These are phyloP conservation scores for Luperina nickerlii DNA, from an alignment of 2,888 invertebrate species.

Conservation along the genomic window DNA sequence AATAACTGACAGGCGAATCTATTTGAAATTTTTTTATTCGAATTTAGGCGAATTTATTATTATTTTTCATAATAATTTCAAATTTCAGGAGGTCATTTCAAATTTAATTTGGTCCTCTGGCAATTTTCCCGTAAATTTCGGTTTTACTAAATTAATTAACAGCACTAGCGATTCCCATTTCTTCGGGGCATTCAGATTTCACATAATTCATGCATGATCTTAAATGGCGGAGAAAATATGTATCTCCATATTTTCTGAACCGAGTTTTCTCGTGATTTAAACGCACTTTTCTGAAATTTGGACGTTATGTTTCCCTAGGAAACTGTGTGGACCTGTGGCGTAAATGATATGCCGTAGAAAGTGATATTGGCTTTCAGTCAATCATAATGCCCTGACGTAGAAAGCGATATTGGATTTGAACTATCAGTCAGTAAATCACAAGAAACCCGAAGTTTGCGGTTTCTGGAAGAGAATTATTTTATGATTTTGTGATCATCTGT, in stretches of 20 bases:
- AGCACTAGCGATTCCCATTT: neutral
- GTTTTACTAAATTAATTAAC: slow-evolving; percentile 10
- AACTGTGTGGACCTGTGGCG: neutral
- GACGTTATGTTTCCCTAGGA: neutral
- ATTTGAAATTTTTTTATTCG: too few relatives aligned
- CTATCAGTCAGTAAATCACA: neutral
- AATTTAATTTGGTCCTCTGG: neutral
- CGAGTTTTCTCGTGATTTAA: neutral
- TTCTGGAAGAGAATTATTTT: slow-evolving; percentile 1
- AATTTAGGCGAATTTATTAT: too few relatives aligned
- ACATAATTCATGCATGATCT: slow-evolving; percentile 20
- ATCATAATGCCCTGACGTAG: neutral
- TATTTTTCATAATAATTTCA: too few relatives aligned
- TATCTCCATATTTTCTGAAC: neutral
- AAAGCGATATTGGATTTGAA: neutral
- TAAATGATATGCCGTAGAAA: neutral
- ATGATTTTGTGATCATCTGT: neutral
- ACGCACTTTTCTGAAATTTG: neutral
- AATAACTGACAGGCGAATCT: neutral
- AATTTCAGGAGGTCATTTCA: too few relatives aligned
- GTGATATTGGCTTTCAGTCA: neutral
- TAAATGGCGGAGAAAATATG: slow-evolving; percentile 1
- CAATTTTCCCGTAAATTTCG: neutral
- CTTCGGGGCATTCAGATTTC: slow-evolving; percentile 21
- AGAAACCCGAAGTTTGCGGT: neutral